Evolutionary conservation across 2,113 vertebrate genomes (phyloP).

Genomic region (Laticauda colubrina): DNA sequence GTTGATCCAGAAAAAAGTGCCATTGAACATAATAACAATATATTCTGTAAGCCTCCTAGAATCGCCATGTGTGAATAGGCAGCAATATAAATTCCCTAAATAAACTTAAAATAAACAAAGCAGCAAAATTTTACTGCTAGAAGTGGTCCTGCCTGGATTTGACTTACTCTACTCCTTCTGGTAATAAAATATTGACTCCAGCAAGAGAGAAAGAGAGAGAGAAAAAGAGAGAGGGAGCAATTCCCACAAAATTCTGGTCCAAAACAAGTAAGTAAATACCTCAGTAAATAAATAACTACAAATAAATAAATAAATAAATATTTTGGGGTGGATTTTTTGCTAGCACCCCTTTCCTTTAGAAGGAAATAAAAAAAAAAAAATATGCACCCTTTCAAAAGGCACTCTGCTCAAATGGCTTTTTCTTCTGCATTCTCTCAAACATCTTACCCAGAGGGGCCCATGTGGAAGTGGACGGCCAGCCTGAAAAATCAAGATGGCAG

Average conservation of each 20-base stretch:
- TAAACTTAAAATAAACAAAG: too few species aligned
- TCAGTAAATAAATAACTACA: too few species aligned
- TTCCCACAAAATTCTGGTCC: not conserved
- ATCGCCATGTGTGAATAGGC: too few species aligned
- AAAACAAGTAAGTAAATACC: not conserved
- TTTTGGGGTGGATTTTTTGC: not conserved
- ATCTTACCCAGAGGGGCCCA: not conserved
- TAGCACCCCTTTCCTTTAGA: not conserved
- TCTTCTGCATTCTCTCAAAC: not conserved
- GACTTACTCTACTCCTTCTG: not conserved
- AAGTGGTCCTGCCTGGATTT: not conserved
- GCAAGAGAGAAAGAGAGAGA: not conserved
- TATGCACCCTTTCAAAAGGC: slow-evolving; percentile 6
- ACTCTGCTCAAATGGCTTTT: slow-evolving; percentile 22
- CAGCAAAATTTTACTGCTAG: not conserved
- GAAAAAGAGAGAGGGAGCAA: too few species aligned
- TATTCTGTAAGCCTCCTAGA: too few species aligned
- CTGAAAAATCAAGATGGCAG: not conserved
- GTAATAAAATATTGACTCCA: not conserved
- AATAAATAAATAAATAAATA: not conserved
- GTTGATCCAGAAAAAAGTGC: not conserved
- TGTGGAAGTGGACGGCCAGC: not conserved
- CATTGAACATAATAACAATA: not conserved
- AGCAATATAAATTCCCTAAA: too few species aligned
- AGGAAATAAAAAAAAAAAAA: not conserved